Base-by-base conservation (phyloP, 1,140 invertebrate species). In the Caenorhabditis tropicalis region DNA sequence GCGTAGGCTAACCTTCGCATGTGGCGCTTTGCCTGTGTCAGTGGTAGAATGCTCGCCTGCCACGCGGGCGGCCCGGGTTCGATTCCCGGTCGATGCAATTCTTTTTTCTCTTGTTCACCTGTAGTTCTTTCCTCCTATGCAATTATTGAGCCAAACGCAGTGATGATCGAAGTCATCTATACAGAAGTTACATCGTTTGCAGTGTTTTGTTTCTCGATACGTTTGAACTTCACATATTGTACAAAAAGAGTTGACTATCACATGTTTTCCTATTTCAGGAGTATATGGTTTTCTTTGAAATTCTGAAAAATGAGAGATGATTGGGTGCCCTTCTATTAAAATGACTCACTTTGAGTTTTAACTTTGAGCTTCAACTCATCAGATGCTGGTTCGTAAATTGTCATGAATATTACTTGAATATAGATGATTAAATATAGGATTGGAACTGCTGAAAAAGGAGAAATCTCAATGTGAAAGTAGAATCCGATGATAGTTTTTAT, bases 51-150 rank as follows among this genome's bases (percentile, higher is more conserved):
- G 43, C 70, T 83, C 60, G 82, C 29, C 82, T 79, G 39, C 94
- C 94, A 95, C 94, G 94, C 94, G 94, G 94, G 94, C 94, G 94
- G 93, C 94, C 94, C 94, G 94, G 95, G 95, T 95, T 95, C 94
- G 94, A 94, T 94, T 95, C 94, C 94, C 94, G 94, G 94, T 93
- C 87, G 83, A 85, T 87, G 86, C 86, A 87, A 87, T 79, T 85
- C 49, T 85, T 85, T 83, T 85, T 36, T 27, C 9, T 79, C 12
- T 43, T 81, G 36, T 5, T 58, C 16, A 85, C 84, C 24, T 82
- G 33, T 85, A 85, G 31, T 85, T 85, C 81, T 82, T 85, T 27
- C 48, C 46, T 58, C 84, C 84, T 46, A 85, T 82, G n/a, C 84
- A 85, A 46, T 43, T 60, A 51, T 85, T 85, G 16, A 85, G 51